phyloP scores from a whole-genome alignment of 2,797 vertebrate genomes.

The Fringilla coelebs region DNA sequence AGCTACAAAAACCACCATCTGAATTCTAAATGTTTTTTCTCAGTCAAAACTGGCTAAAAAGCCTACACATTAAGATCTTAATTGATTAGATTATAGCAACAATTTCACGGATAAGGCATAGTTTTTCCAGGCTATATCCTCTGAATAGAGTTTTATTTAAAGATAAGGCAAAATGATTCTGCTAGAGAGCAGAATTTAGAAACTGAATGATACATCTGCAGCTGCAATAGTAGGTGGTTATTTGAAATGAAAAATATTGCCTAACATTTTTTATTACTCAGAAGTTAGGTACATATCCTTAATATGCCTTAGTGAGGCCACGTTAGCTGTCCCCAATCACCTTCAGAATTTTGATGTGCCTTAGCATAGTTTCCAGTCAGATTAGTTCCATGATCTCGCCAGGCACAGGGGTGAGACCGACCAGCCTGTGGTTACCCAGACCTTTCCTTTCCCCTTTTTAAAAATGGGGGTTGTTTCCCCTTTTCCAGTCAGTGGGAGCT shows the following conservation, averaged over 20 bases:
- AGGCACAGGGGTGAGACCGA: neutral
- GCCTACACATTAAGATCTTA: conserved; percentile 8
- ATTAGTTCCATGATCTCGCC: neutral
- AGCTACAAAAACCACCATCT: neutral
- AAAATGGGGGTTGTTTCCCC: neutral
- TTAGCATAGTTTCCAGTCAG: neutral
- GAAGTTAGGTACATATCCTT: neutral
- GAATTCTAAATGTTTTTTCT: neutral
- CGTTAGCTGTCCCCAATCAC: neutral
- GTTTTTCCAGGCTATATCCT: conserved; percentile 26
- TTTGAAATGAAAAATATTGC: neutral
- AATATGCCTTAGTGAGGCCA: neutral
- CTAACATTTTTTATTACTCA: neutral
- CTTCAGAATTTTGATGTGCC: neutral
- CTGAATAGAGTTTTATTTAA: conserved; percentile 20
- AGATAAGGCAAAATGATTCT: conserved; percentile 5
- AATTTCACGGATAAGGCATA: neutral
- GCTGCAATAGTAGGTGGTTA: neutral
- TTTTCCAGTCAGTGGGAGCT: neutral
- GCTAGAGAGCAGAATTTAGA: neutral
- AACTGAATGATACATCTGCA: neutral
- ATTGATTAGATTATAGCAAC: conserved; percentile 24
- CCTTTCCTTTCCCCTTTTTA: neutral
- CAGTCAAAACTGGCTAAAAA: conserved; percentile 8
- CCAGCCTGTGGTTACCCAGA: neutral